Conservation (phyloP, 2,797 vertebrate species). For the Danio jaintianensis region DNA sequence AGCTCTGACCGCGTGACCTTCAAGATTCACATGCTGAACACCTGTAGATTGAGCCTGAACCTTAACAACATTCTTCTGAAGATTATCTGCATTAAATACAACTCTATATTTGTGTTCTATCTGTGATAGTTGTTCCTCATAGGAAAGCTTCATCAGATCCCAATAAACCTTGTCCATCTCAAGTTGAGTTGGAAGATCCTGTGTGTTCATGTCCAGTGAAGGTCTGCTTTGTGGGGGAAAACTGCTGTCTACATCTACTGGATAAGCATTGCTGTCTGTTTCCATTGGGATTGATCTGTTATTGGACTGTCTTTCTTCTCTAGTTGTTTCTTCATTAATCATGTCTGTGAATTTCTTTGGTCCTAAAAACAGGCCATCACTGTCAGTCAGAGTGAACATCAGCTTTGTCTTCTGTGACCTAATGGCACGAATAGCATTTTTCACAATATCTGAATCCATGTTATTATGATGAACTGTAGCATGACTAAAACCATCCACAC, state of each 20-base stretch:
- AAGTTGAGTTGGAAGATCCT: constrained; percentile 61
- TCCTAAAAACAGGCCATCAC: constrained; percentile 31
- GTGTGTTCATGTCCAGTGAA: constrained; percentile 43
- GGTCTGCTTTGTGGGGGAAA: rapidly evolving
- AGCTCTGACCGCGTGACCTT: constrained; percentile 70
- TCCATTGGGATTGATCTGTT: not conserved
- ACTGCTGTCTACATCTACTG: too few species aligned
- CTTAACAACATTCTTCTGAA: not conserved
- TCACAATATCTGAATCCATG: constrained; percentile 26
- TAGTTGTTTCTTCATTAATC: not conserved
- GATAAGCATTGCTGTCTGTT: not conserved
- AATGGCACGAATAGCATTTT: not conserved
- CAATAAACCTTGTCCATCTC: constrained; percentile 58
- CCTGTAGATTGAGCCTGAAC: constrained; percentile 44
- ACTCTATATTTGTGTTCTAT: constrained; percentile 70
- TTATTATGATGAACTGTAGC: not conserved
- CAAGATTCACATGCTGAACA: constrained; percentile 49
- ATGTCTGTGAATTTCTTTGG: not conserved
- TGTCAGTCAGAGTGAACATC: constrained; percentile 50
- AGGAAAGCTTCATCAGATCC: constrained; percentile 40
- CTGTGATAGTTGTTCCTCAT: not conserved
- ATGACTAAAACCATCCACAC: rapidly evolving
- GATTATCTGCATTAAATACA: not conserved
- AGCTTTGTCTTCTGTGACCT: constrained; percentile 39
- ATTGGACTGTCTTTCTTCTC: rapidly evolving